A percentile compares a stretch with the other conserved stretches of the same genome.
phyloP scores from a whole-genome alignment of 1,140 invertebrate species.

The Protaetia brevitarsis region DNA sequence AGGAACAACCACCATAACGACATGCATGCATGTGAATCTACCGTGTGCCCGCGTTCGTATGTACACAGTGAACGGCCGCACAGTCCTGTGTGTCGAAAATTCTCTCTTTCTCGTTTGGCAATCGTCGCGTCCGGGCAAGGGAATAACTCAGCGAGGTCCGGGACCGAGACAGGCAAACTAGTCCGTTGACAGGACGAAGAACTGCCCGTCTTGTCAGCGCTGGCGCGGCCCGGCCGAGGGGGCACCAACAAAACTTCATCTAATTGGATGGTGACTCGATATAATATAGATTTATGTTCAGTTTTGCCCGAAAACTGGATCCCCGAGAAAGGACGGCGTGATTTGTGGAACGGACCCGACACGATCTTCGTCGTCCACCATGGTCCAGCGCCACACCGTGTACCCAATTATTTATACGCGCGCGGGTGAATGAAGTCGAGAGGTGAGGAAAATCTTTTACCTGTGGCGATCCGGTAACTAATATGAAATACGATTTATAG shows the following conservation, averaged over 20 bases:
- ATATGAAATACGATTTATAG: too few species aligned
- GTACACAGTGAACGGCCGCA: background rate
- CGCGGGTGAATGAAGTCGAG: background rate
- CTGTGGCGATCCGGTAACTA: too few species aligned
- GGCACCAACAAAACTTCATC: constrained; percentile 33
- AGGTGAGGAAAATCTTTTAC: background rate
- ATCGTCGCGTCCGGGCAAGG: background rate
- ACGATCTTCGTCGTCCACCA: background rate
- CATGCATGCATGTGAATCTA: too few species aligned
- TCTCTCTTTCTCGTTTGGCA: constrained; percentile 20
- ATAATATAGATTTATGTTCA: constrained; percentile 39
- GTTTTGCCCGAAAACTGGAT: constrained; percentile 28
- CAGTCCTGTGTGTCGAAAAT: background rate
- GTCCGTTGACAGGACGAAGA: constrained; percentile 25
- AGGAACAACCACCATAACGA: too few species aligned
- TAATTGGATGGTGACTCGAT: constrained; percentile 35
- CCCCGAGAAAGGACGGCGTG: background rate
- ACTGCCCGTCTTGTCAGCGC: constrained; percentile 25
- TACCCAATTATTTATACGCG: constrained; percentile 5
- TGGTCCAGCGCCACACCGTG: background rate
- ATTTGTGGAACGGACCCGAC: constrained; percentile 19
- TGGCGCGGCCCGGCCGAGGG: background rate
- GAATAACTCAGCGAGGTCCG: constrained; percentile 23
- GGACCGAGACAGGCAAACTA: constrained; percentile 27
- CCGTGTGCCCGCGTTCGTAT: background rate